Evolutionary conservation across 2,888 invertebrate genomes (phyloP).

Genomic region (Monopis laevigella): DNA sequence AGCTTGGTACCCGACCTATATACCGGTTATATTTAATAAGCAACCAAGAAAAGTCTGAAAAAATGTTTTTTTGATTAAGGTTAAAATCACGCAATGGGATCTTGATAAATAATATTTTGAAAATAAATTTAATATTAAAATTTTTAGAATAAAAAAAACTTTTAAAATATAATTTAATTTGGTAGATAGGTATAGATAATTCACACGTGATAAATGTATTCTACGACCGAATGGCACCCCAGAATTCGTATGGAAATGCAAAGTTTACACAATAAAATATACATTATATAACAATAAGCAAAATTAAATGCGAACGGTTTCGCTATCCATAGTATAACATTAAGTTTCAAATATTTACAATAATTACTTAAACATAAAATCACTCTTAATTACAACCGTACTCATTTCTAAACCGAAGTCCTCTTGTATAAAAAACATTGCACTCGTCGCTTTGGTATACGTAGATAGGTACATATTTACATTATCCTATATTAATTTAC

Average conservation of each 20-base stretch:
- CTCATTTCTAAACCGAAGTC: conserved; percentile 8
- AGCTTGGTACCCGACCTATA: too few relatives aligned
- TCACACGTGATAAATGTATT: background rate
- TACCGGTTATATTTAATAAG: too few relatives aligned
- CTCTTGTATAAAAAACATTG: conserved; percentile 67
- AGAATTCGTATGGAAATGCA: conserved; percentile 8
- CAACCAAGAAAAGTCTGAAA: too few relatives aligned
- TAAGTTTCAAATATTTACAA: background rate
- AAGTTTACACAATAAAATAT: conserved; percentile 4
- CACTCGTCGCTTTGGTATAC: conserved; percentile 67
- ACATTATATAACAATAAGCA: conserved; percentile 1
- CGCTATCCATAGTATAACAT: too few relatives aligned
- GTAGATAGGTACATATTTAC: conserved; percentile 64
- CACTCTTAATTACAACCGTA: conserved; percentile 4
- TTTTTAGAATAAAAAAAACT: too few relatives aligned
- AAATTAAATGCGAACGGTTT: too few relatives aligned
- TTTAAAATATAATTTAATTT: too few relatives aligned
- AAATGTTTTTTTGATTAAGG: too few relatives aligned
- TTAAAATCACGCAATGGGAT: too few relatives aligned
- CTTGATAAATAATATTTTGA: too few relatives aligned
- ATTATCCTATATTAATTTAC: conserved; percentile 21
- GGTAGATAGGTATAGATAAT: background rate
- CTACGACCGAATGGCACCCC: conserved; percentile 5
- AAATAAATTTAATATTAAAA: too few relatives aligned
- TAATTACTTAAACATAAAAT: background rate